Evolutionary conservation across 1,140 invertebrate species (phyloP), one percentile per base, ranked within the genome.

Genomic region (Vanessa tameamea): DNA sequence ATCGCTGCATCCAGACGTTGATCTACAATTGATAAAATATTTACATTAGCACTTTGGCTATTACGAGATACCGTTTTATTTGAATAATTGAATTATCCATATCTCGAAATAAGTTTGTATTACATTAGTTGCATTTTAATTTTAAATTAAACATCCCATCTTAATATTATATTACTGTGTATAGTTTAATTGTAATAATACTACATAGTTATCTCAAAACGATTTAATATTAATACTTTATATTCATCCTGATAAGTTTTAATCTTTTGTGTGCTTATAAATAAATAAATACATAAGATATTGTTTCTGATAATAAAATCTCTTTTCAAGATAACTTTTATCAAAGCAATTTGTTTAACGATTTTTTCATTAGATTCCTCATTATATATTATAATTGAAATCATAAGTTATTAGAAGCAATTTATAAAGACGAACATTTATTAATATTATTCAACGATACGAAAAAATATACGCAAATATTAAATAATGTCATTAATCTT

Each of bases 1-100:
- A 92, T 86, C 0, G 88, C 87, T 5, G 84, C 88, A 81, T 90
- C 90, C 70, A 89, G 55, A 8, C 87, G 85, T 81, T 84, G 81
- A 37, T 92, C 90, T 92, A 78, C 47, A 83, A 87, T 12, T 16
- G 16, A 55, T 9, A 55, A 55, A 9, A 11, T 20, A 23, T 16
- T 16, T 31, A 20, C n/a, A 55, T 20, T 23, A 55, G 16, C 26
- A 6, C 26, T 31, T 2, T 0, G 26, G 6, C 26, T 6, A 31
- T 31, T 31, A 31, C 26, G 1, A 31, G 26, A 31, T 31, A 31
- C 26, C 6, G 26, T 31, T 31, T 31, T 31, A 6, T 31, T 31
- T 31, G 3, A 31, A 31, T 31, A 4, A 31, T 31, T 3, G 26
- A 31, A 1, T 31, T 31, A 0, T 31, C 26, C 37, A 43, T 9